Percentiles rank a stretch among this genome's conserved stretches.
Evolutionary conservation across 2,113 vertebrate genomes (phyloP).

Genomic region (Apteryx mantelli): DNA sequence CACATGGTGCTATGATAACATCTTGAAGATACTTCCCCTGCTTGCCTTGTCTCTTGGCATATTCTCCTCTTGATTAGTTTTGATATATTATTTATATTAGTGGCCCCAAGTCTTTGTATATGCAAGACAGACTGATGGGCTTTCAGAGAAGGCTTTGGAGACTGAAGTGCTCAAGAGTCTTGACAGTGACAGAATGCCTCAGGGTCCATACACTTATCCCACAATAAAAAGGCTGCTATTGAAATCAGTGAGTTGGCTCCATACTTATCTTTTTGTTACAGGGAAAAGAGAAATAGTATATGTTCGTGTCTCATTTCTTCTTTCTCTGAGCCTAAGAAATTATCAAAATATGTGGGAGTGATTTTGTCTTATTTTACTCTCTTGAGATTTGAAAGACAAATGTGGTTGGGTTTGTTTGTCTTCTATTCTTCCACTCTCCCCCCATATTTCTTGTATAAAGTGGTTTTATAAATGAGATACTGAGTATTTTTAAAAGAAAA

Average conservation of each 20-base stretch:
- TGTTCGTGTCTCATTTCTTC: neutral
- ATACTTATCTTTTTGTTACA: neutral
- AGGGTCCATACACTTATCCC: neutral
- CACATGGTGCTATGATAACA: neutral
- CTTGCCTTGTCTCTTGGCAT: neutral
- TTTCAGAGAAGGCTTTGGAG: neutral
- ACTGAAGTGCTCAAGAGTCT: neutral
- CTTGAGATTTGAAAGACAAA: neutral
- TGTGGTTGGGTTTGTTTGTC: neutral
- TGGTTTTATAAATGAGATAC: neutral
- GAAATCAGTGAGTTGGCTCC: neutral
- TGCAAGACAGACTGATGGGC: neutral
- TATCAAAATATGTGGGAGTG: neutral
- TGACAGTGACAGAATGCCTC: neutral
- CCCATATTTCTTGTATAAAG: neutral
- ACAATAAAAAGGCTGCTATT: neutral
- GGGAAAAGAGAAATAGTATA: neutral
- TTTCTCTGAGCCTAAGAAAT: neutral
- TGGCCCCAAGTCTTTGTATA: neutral
- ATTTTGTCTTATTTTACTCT: neutral
- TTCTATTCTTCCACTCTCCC: neutral
- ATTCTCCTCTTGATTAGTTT: neutral
- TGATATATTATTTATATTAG: conserved; percentile 43
- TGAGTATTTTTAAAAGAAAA: neutral
- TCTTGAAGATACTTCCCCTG: neutral